Evolutionary conservation across 1,140 invertebrate species (phyloP).

Genomic region (Sycophila sp.): DNA sequence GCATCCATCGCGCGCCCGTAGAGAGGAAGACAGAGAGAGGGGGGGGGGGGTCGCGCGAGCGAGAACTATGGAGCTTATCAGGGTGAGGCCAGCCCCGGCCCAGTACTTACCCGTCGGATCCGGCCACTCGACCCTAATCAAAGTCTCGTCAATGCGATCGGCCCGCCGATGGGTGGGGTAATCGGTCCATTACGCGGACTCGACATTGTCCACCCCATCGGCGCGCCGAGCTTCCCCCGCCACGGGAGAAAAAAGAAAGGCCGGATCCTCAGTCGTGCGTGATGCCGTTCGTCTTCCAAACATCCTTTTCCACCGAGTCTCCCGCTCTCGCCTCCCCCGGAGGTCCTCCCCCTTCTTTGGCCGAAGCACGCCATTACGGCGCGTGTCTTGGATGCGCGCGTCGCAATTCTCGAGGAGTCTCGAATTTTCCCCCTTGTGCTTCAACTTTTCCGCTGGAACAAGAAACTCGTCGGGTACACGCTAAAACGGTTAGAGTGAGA

Average conservation of each 20-base stretch:
- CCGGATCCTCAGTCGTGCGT: neutral
- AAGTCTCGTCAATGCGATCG: constrained; percentile 66
- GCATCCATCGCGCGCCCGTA: neutral
- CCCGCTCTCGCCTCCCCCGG: constrained; percentile 46
- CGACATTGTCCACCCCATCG: constrained; percentile 59
- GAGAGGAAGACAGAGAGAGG: neutral
- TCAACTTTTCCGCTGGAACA: no score
- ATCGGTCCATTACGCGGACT: constrained; percentile 64
- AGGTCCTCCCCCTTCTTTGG: constrained; percentile 46
- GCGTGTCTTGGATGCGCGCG: no score
- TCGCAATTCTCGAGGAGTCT: no score
- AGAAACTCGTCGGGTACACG: no score
- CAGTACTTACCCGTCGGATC: constrained; percentile 63
- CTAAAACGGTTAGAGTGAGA: no score
- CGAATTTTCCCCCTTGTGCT: no score
- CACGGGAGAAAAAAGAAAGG: constrained; percentile 4
- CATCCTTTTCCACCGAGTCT: constrained; percentile 43
- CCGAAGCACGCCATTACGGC: neutral
- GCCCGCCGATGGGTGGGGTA: constrained; percentile 55
- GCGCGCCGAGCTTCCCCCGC: neutral
- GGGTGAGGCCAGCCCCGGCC: constrained; percentile 43
- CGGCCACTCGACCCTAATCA: constrained; percentile 67
- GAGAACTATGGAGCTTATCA: constrained; percentile 41
- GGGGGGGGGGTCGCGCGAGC: neutral
- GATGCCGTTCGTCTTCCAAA: constrained; percentile 51